Evolutionary conservation across 2,113 vertebrate species (phyloP).

Genomic region (Laticauda laticaudata): DNA sequence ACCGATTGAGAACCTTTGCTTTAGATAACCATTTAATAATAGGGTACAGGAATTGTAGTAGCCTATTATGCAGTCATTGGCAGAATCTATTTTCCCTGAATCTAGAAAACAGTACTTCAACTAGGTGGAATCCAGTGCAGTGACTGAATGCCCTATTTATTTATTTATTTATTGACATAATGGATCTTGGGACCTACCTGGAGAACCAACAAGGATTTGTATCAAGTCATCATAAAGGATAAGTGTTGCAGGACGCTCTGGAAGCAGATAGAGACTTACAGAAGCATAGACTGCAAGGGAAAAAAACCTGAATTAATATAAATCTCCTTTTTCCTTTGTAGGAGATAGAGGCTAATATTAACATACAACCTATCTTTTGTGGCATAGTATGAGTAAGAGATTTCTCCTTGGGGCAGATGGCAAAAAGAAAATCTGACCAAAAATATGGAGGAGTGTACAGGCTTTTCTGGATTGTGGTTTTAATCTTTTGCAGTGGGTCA

Average conservation of each 20-base stretch:
- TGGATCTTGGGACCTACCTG: constrained; percentile 72
- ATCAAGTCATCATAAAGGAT: constrained; percentile 94
- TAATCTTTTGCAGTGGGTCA: neutral
- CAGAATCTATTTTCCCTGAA: neutral
- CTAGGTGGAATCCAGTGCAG: neutral
- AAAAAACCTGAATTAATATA: neutral
- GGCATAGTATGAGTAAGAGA: neutral
- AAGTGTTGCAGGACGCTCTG: constrained; percentile 88
- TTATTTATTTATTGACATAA: neutral
- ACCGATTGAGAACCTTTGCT: neutral
- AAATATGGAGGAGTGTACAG: neutral
- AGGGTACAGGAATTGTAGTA: neutral
- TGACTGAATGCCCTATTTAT: neutral
- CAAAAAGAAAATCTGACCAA: neutral
- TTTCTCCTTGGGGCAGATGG: neutral
- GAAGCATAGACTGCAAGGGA: constrained; percentile 83
- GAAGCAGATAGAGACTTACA: constrained; percentile 90
- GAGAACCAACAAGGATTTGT: constrained; percentile 90
- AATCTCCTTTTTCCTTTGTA: neutral
- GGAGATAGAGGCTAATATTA: neutral
- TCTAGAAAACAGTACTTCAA: neutral
- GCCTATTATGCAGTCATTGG: neutral
- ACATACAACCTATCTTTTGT: neutral
- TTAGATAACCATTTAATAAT: neutral
- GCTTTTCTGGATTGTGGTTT: neutral